Conservation (phyloP, 2,888 invertebrate species). For the Parelbella ahira region DNA sequence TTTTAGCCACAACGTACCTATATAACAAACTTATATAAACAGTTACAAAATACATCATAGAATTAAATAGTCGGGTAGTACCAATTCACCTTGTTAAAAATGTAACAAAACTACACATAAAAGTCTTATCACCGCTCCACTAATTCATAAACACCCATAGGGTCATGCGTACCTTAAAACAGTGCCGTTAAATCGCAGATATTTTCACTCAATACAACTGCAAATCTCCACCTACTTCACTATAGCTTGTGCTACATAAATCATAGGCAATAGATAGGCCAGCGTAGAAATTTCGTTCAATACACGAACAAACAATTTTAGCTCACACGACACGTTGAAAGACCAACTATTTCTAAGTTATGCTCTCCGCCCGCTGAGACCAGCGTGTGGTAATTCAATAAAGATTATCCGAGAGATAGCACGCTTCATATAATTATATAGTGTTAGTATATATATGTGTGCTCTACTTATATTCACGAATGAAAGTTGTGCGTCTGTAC, state of each 20-base stretch:
- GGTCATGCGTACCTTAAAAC: neutral
- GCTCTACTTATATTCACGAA: too few species aligned
- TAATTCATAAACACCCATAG: too few species aligned
- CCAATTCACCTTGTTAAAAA: too few species aligned
- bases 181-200: conserved; percentile 1
- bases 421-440: too few species aligned
- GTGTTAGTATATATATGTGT: too few species aligned
- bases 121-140: too few species aligned
- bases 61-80: too few species aligned
- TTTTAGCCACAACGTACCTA: too few species aligned
- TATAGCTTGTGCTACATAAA: conserved; percentile 23
- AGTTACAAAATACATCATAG: too few species aligned
- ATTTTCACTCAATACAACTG: conserved; percentile 17
- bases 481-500: too few species aligned
- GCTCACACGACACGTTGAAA: conserved; percentile 38
- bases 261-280: conserved; percentile 21
- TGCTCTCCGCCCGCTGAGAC: conserved; percentile 49
- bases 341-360: conserved; percentile 39
- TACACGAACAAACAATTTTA: conserved; percentile 37
- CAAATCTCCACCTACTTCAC: conserved; percentile 21
- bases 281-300: conserved; percentile 30
- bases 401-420: conserved; percentile 64
- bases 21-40: too few species aligned
- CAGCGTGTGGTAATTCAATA: conserved; percentile 75
- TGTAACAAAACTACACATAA: too few species aligned